phyloP scores from a whole-genome alignment of 2,888 invertebrate genomes.

The Oconnorella tubifera region DNA sequence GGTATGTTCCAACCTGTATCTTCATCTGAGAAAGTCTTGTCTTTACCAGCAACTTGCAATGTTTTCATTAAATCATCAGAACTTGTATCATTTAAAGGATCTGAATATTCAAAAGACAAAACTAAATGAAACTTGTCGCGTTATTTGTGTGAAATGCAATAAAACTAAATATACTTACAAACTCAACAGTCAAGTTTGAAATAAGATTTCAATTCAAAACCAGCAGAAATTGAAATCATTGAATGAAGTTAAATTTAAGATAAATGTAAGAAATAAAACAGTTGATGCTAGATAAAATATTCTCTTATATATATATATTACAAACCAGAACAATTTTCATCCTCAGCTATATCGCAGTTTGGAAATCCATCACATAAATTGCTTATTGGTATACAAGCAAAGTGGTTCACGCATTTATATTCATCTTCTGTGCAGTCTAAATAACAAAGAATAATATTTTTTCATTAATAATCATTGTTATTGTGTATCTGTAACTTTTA shows the following conservation, averaged over 20 bases:
- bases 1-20: not conserved
- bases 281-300: not conserved
- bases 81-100: not conserved
- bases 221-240: too few relatives aligned
- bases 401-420: constrained; percentile 19
- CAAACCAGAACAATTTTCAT: constrained; percentile 25
- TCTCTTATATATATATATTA: too few relatives aligned
- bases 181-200: too few relatives aligned
- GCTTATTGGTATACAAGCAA: constrained; percentile 27
- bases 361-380: constrained; percentile 28
- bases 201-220: too few relatives aligned
- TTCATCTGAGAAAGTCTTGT: not conserved
- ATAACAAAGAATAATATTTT: too few relatives aligned
- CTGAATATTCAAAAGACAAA: not conserved
- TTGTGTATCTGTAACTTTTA: too few relatives aligned
- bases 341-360: constrained; percentile 33
- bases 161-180: too few relatives aligned
- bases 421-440: constrained; percentile 30
- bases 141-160: too few relatives aligned
- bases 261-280: not conserved
- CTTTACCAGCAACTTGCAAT: not conserved
- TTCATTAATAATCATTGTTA: too few relatives aligned
- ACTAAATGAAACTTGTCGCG: too few relatives aligned
- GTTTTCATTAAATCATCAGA: not conserved
- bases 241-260: too few relatives aligned